Base-by-base conservation (phyloP, 2,113 vertebrate species). In the Corapipo altera region DNA sequence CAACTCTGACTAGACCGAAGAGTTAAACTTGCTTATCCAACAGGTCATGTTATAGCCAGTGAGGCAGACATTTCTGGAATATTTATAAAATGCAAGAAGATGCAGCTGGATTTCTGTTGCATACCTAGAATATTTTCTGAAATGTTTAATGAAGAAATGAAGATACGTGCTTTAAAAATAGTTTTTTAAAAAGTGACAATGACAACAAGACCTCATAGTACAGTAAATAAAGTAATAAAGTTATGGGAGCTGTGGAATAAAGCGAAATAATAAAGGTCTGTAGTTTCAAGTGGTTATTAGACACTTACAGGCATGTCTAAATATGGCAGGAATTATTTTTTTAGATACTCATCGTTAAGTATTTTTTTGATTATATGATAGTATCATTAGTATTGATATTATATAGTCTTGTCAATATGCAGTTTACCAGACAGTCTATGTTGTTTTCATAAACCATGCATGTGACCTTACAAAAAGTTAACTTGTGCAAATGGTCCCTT, bases 11-110 rank as follows among this genome's bases (percentile, higher is more conserved):
- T 65, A 91, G 94, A 89, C 88, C 67, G 27, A 91, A 92, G 93
- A 97, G 86, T 97, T 97, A 89, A 96, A 95, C 74, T 96, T 96
- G 96, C 94, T 96, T 96, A 93, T 72, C 85, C 88, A 92, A 72
- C 94, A 95, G 96, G 81, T 96, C 73, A 48, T 92, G 21, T 95
- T 96, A 71, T 44, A 95, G 78, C 88, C 83, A 66, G 8, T 89
- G 78, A 97, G 77, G 41, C 66, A 87, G 88, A 85, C 97, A 98
- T 98, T 97, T 97, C 86, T 98, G 95, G 95, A 97, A 98, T 98
- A 93, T 85, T 96, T 98, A 49, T 48, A 96, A 96, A 95, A 92
- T 21, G 19, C 85, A 93, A 71, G 79, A 88, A 84, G 85, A 79
- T 97, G 96, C 95, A 94, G 71, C 77, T 97, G 72, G 79, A 94